A percentile compares a stretch with the other conserved stretches of the same genome.
Evolutionary conservation across 2,888 invertebrate species (phyloP).

Genomic region (Coecobrya sp.): DNA sequence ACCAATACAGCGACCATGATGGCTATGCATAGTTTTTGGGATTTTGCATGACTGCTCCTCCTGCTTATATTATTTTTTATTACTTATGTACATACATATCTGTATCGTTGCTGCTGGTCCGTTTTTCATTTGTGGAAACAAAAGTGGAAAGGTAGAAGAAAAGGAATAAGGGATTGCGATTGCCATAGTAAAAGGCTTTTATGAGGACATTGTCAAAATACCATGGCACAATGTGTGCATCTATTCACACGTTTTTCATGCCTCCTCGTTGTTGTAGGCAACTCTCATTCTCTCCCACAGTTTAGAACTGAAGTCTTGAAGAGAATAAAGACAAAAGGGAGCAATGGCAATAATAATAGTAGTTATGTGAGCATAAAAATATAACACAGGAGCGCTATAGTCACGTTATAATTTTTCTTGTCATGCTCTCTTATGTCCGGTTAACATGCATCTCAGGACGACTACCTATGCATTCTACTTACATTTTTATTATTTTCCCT

Average conservation of each 20-base stretch:
- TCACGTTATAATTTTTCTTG: conserved; percentile 54
- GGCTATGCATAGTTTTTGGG: neutral
- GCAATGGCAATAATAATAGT: conserved; percentile 25
- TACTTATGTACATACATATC: neutral
- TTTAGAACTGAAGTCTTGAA: neutral
- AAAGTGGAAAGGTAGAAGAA: neutral
- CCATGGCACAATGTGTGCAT: neutral
- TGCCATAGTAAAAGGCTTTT: neutral
- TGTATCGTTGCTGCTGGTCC: neutral
- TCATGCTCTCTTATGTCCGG: neutral
- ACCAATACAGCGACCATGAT: neutral
- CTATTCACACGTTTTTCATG: conserved; percentile 56
- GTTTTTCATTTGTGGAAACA: conserved; percentile 1
- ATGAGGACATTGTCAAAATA: conserved; percentile 26
- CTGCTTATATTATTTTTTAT: conserved; percentile 26
- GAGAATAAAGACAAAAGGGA: neutral
- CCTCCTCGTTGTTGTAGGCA: neutral
- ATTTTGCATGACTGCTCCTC: conserved; percentile 48
- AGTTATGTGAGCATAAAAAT: neutral
- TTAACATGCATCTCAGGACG: neutral
- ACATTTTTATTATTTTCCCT: neutral
- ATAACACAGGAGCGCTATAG: neutral
- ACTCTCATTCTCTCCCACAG: neutral
- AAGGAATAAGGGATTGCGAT: neutral
- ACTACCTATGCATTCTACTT: neutral